Conservation (phyloP, 2,113 vertebrate genomes). For the Kryptolebias marmoratus region DNA sequence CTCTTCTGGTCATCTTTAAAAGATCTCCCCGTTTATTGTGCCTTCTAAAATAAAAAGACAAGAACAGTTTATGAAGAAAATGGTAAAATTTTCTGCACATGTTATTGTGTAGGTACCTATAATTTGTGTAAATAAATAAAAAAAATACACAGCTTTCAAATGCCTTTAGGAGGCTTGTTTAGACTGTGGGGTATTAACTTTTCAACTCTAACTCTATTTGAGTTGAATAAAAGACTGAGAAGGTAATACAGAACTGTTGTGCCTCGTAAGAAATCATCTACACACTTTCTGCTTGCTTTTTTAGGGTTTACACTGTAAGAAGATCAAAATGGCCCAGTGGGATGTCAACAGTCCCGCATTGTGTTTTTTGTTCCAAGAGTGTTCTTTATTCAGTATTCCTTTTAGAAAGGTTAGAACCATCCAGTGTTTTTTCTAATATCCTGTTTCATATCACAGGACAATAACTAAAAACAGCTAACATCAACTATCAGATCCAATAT, state of each 20-base stretch:
- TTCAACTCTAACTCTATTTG: constrained; percentile 35
- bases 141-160: constrained; percentile 15
- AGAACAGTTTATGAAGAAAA: constrained; percentile 1
- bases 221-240: constrained; percentile 9
- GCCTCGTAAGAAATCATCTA: constrained; percentile 34
- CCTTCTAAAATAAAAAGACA: background rate
- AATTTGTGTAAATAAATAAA: background rate
- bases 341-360: constrained; percentile 29
- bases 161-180: constrained; percentile 17
- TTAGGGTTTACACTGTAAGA: constrained; percentile 45
- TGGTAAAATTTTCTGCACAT: background rate
- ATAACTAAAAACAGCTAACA: background rate
- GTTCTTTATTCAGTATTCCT: constrained; percentile 38
- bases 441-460: constrained; percentile 50
- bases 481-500: constrained; percentile 33
- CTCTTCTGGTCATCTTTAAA: constrained; percentile 13
- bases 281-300: constrained; percentile 51
- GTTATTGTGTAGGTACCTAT: background rate
- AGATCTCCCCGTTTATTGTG: constrained; percentile 6
- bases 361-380: constrained; percentile 10
- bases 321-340: constrained; percentile 48
- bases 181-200: constrained; percentile 23
- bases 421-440: constrained; percentile 24
- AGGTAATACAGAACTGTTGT: constrained; percentile 11
- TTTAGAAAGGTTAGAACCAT: constrained; percentile 45